Conservation (phyloP, 2,888 invertebrate species). For the Anthophora plumipes region DNA sequence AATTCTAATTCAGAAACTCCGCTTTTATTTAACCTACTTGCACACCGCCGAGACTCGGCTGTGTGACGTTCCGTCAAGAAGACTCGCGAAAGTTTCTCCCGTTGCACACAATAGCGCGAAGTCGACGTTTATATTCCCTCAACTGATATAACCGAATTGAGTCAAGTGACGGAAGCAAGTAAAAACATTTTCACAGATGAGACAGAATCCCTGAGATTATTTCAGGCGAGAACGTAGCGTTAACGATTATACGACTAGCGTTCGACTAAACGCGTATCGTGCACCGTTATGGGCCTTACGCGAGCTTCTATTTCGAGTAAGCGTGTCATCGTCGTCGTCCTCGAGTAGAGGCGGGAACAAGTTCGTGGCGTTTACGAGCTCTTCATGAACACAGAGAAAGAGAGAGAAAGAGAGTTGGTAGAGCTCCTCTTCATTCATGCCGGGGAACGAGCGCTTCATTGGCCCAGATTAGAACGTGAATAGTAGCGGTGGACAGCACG, state of each 20-base stretch:
- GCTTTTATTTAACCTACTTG: conserved; percentile 24
- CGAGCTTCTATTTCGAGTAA: conserved; percentile 71
- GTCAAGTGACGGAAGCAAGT: background rate
- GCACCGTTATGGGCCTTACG: conserved; percentile 68
- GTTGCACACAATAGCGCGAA: background rate
- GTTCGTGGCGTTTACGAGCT: conserved; percentile 52
- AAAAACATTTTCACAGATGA: conserved; percentile 11
- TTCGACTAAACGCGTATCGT: conserved; percentile 42
- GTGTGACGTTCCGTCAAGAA: conserved; percentile 5
- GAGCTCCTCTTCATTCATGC: conserved; percentile 73
- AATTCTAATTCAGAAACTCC: conserved; percentile 5
- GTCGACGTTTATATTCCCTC: background rate
- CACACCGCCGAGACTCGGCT: background rate
- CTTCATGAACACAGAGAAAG: conserved; percentile 16
- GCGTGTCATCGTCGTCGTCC: conserved; percentile 66
- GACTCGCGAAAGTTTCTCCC: background rate
- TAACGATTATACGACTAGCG: conserved; percentile 11
- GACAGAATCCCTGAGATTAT: background rate
- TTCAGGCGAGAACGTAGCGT: conserved; percentile 24
- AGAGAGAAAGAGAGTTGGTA: conserved; percentile 16
- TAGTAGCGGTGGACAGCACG: conserved; percentile 66
- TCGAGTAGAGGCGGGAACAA: conserved; percentile 26
- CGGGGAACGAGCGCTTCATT: conserved; percentile 75
- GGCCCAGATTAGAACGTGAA: conserved; percentile 77
- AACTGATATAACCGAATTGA: background rate